Evolutionary conservation across 1,140 invertebrate species (phyloP), one percentile per base, ranked within the genome.

Genomic region (Cydia fagiglandana): DNA sequence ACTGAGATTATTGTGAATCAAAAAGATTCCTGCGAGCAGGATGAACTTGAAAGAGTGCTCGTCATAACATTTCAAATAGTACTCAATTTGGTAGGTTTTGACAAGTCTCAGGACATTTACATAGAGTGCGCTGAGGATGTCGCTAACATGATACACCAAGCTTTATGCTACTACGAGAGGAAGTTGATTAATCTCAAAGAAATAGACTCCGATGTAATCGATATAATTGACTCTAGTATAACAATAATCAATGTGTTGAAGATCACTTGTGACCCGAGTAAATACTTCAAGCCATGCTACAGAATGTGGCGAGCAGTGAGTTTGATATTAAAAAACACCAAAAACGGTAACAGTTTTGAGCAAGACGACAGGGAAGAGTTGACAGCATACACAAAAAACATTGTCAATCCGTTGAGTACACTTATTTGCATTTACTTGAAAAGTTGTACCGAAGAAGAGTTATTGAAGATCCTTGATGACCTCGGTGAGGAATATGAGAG

Each of bases 11-110:
- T 79, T 53, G 77, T 85, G 0, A 86, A 81, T 68, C 86, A 88
- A 17, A 86, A 81, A 76, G 80, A 84, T 30, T 74, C 73, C n/a
- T 86, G 82, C 76, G 79, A 88, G 64, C 84, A 79, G 61, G 84
- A 90, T 38, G 90, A 93, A 75, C 78, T 92, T 30, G 88, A 90
- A 77, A 83, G 91, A 81, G 77, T 92, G n/a, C 68, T 91, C 7
- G 84, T 91, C 73, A 85, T 93, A 70, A 84, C 86, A 50, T 84
- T 93, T 47, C 88, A 93, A 78, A 89, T 91, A 45, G 80, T 79
- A 47, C 77, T 93, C 50, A 88, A 87, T 79, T 78, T 89, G 64
- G 84, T 91, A 45, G 85, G 87, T 3, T 89, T 87, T 81, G 88
- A 90, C 47, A 84, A 86, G 24, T 84, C 86, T 34, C 50, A 75